Base-by-base conservation (phyloP, 2,797 vertebrate species). In the Ctenosaura bakeri region DNA sequence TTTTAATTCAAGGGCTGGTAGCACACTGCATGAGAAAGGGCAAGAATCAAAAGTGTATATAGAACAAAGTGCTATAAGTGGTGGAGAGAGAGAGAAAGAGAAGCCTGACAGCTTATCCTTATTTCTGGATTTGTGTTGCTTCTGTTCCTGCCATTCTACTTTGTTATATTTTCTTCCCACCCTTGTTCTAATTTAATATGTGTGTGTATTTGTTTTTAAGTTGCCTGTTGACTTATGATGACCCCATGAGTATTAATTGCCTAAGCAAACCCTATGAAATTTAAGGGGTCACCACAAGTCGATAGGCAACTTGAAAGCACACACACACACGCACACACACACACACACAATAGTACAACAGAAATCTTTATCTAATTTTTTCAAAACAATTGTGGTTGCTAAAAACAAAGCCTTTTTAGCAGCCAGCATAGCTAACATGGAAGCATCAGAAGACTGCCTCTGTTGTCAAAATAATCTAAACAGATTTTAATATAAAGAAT, bases 361-460 rank as follows among this genome's bases (percentile, higher is more conserved):
- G 54, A 90, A 62, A 46, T 77, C 84, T 90, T 1, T 86, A 80
- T 88, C 84, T 91, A 90, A 74, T 64, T 66, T 80, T 56, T 24
- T 86, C 83, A 92, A 91, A 93, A 95, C 92, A 92, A 74, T 89
- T 93, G 91, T 92, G 91, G 92, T 95, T 95, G 82, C 94, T 94
- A 92, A 54, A 88, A 86, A n/a, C 59, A 93, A 94, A 94, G 56
- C 86, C 88, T 91, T 93, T 83, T 86, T 91, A 92, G 90, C 92
- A 93, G 69, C 89, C 64, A 91, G 54, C 5, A 13, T 79, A 88
- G 74, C 22, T 90, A 87, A 93, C 86, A 91, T 92, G 84, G 94
- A 95, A 95, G 94, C 83, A 92, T 82, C 10, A 93, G 50, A 18
- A 42, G 35, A 66, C 16, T 89, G 46, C 46, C n/a, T 83, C 16